Evolutionary conservation across 2,113 vertebrate genomes (phyloP), one percentile per base, ranked within the genome.

Genomic region (Chascanopsetta lugubris): DNA sequence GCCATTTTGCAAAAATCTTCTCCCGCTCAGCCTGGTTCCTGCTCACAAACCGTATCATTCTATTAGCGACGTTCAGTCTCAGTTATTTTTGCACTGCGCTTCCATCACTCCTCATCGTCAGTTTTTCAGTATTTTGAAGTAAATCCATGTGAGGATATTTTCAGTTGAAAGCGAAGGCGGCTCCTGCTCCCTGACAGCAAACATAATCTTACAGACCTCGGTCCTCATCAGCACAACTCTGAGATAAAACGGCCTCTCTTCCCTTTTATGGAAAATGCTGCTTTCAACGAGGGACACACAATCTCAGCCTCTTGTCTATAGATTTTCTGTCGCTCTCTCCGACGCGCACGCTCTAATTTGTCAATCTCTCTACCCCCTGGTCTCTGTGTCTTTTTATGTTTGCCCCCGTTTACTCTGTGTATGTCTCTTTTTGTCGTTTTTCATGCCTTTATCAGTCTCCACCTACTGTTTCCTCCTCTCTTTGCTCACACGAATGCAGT

Each of bases 291-390:
- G 51, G 45, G 61, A 77, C 77, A 55, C 75, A 67, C 77, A 59
- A 54, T 67, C 54, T 74, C 68, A 57, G 61, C 65, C 77, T 62
- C 9, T 30, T 40, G 49, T 61, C 64, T 69, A 85, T 80, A 63
- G 85, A 86, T 88, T 86, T 82, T 62, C 69, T 82, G 68, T 83
- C 65, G 13, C 51, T 34, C 64, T 79, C 74, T 75, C 47, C 55
- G 78, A 73, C 61, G 5, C 13, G 24, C 64, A 34, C 27, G 51
- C 67, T 70, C 72, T 77, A 81, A 83, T 84, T 87, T 81, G 77
- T 86, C 80, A 48, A 47, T 70, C 47, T 77, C 55, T 65, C 47
- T 65, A 21, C 48, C 43, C 48, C 26, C 57, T 20, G 56, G 47
- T 72, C 68, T 62, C 45, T 29, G 20, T 65, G 20, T 65, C 36